Conservation (phyloP, 2,113 vertebrate genomes). For the Amia ocellicauda region DNA sequence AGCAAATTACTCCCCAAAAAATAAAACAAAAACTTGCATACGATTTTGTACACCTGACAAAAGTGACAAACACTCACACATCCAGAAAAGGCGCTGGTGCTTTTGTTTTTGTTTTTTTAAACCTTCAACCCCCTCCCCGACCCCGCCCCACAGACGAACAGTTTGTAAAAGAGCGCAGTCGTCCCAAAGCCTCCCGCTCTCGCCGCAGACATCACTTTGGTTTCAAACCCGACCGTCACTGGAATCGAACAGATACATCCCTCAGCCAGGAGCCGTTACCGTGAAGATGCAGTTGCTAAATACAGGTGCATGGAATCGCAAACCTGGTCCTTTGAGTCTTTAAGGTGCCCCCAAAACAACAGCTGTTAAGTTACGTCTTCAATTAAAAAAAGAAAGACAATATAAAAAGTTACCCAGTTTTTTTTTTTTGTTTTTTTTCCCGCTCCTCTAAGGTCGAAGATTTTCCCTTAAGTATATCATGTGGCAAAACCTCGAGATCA, state of each 20-base stretch:
- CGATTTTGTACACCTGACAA: no score
- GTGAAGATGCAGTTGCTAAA: slow-evolving; percentile 8
- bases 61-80: neutral
- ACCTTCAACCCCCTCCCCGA: no score
- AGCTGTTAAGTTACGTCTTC: slow-evolving; percentile 44
- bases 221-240: neutral
- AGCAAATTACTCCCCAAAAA: no score
- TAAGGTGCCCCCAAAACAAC: slow-evolving; percentile 2
- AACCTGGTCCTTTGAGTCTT: slow-evolving; percentile 54
- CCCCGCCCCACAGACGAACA: no score
- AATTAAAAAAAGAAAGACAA: slow-evolving; percentile 55
- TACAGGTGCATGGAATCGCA: slow-evolving; percentile 46
- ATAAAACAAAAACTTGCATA: no score
- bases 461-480: slow-evolving; percentile 72
- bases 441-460: slow-evolving; percentile 60
- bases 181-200: no score
- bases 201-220: neutral
- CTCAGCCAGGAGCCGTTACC: slow-evolving; percentile 42
- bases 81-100: slow-evolving; percentile 62
- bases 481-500: slow-evolving; percentile 81
- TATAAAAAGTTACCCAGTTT: slow-evolving; percentile 65
- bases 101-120: slow-evolving; percentile 39
- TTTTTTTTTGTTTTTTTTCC: slow-evolving; percentile 33
- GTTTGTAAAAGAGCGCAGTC: no score
- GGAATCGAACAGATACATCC: neutral